These are phyloP conservation scores for Drosophila nikananu DNA, from an alignment of 1,140 invertebrate species.

Conservation along the genomic window DNA sequence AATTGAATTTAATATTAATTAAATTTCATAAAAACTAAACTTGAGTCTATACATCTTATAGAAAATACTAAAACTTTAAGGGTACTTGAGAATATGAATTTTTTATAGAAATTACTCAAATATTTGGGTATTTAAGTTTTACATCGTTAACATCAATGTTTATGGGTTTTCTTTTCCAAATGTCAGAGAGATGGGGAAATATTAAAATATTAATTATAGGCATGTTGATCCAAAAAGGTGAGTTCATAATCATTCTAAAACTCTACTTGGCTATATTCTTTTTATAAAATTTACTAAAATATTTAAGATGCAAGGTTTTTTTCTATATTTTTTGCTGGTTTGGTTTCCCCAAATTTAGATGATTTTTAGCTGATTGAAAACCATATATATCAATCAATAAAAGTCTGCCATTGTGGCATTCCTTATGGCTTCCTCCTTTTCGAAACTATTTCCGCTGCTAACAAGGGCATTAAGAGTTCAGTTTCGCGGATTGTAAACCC, in stretches of 20 bases:
- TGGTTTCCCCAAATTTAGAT: too few species aligned
- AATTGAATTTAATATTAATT: background rate
- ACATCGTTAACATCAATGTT: too few species aligned
- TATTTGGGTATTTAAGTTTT: too few species aligned
- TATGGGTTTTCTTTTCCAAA: too few species aligned
- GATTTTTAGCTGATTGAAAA: conserved; percentile 10
- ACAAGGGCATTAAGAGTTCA: conserved; percentile 42
- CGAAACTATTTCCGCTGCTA: conserved; percentile 28
- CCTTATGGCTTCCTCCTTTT: background rate
- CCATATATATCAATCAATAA: conserved; percentile 21
- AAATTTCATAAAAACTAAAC: background rate
- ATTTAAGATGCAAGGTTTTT: background rate
- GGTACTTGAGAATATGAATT: too few species aligned
- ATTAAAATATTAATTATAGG: too few species aligned
- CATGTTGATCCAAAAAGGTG: too few species aligned
- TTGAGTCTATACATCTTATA: background rate
- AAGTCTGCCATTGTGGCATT: conserved; percentile 1
- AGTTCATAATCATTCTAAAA: too few species aligned
- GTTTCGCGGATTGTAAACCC: conserved; percentile 12
- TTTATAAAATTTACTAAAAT: too few species aligned
- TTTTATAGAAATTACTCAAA: background rate
- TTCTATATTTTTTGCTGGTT: conserved; percentile 1
- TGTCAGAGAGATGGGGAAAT: too few species aligned
- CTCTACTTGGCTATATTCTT: too few species aligned
- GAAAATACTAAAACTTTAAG: background rate